These are phyloP conservation scores for Diadophis punctatus DNA, from an alignment of 2,113 vertebrate species.

Conservation along the genomic window DNA sequence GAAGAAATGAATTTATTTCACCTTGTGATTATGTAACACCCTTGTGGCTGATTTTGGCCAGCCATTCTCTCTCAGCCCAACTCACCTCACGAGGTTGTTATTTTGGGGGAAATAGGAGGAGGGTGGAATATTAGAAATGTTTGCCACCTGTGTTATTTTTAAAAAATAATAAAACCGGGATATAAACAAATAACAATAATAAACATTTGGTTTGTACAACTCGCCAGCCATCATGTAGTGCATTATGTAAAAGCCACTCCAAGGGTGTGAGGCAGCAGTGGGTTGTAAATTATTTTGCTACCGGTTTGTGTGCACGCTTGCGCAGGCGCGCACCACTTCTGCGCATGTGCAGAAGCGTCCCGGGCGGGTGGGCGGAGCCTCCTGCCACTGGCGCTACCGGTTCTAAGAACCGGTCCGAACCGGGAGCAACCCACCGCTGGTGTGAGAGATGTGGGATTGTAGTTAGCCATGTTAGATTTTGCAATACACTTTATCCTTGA, in stretches of 20 bases:
- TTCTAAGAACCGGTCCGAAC: too few species aligned
- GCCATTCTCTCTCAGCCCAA: neutral
- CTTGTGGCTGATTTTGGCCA: neutral
- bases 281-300: too few species aligned
- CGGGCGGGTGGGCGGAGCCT: too few species aligned
- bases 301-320: too few species aligned
- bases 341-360: too few species aligned
- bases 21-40: neutral
- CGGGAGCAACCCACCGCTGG: neutral
- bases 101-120: neutral
- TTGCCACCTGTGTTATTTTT: neutral
- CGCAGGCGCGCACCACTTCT: too few species aligned
- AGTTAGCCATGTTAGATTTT: neutral
- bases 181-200: neutral
- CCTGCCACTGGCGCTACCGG: too few species aligned
- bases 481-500: neutral
- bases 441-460: neutral
- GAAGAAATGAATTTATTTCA: neutral
- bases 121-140: neutral
- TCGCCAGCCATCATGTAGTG: neutral
- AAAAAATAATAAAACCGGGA: neutral
- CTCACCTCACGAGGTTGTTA: neutral
- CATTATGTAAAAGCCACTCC: neutral
- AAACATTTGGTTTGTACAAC: neutral
- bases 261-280: neutral